Evolutionary conservation across 2,888 invertebrate genomes (phyloP).

Genomic region (Caenorhabditis virilis): DNA sequence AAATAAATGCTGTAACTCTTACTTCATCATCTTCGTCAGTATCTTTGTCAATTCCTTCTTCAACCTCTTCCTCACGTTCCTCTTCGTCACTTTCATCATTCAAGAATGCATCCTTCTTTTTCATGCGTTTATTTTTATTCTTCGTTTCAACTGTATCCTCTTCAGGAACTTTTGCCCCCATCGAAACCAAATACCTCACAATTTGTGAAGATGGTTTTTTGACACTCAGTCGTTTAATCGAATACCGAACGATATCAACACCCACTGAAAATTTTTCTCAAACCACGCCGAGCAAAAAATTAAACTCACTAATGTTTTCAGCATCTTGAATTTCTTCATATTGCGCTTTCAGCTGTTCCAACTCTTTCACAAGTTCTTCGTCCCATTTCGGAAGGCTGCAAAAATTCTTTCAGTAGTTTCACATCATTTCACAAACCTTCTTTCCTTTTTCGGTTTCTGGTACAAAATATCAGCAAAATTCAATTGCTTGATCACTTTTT

Average conservation of each 20-base stretch:
- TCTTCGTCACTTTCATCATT: conserved; percentile 6
- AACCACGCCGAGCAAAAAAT: background rate
- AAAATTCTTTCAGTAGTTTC: background rate
- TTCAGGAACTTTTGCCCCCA: conserved; percentile 11
- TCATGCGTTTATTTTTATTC: conserved; percentile 6
- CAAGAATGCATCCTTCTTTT: conserved; percentile 5
- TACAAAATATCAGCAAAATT: conserved; percentile 40
- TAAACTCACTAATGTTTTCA: conserved; percentile 18
- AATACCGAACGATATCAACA: conserved; percentile 41
- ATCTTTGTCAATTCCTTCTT: conserved; percentile 12
- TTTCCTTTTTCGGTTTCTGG: conserved; percentile 40
- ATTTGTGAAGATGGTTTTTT: conserved; percentile 41
- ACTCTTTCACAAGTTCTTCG: conserved; percentile 31
- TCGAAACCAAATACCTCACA: conserved; percentile 26
- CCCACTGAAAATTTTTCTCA: conserved; percentile 19
- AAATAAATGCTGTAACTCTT: background rate
- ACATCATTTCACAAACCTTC: conserved; percentile 4
- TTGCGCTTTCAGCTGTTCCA: conserved; percentile 35
- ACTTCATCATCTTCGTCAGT: conserved; percentile 6
- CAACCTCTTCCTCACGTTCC: conserved; percentile 2
- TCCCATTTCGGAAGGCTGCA: conserved; percentile 25
- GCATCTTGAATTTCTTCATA: conserved; percentile 41
- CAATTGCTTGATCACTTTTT: conserved; percentile 50
- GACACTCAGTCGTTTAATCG: conserved; percentile 33
- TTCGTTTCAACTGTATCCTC: background rate